phyloP scores from a whole-genome alignment of 2,888 invertebrate species.

The Metacarcinus magister region DNA sequence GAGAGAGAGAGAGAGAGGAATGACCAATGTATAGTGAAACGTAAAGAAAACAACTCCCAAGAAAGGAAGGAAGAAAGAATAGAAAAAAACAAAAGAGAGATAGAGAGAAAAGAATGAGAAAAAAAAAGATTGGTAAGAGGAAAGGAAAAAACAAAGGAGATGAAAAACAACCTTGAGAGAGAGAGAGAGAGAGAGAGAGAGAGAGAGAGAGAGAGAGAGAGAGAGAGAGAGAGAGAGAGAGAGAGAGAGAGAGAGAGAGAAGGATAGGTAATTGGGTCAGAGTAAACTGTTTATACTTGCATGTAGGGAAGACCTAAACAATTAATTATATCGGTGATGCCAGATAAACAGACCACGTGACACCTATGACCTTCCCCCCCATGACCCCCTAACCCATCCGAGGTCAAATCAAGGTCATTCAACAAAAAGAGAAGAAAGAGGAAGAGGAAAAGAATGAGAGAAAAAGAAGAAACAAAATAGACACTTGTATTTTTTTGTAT shows the following conservation, averaged over 20 bases:
- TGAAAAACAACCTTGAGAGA: background rate
- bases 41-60: background rate
- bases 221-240: constrained; percentile 63
- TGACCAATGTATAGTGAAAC: background rate
- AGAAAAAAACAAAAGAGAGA: background rate
- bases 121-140: background rate
- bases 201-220: constrained; percentile 63
- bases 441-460: background rate
- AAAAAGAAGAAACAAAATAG: background rate
- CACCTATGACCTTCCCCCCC: background rate
- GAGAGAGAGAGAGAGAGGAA: constrained; percentile 30
- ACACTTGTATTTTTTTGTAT: background rate
- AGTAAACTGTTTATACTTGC: background rate
- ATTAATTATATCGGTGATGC: background rate
- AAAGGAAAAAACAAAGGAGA: background rate
- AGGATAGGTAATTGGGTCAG: background rate
- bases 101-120: background rate
- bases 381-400: background rate
- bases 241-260: constrained; percentile 54
- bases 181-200: constrained; percentile 59
- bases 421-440: background rate
- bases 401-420: background rate
- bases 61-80: background rate
- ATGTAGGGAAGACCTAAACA: background rate
- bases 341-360: background rate